Evolutionary conservation across 2,888 invertebrate genomes (phyloP).

Genomic region (Acrocera orbiculus): DNA sequence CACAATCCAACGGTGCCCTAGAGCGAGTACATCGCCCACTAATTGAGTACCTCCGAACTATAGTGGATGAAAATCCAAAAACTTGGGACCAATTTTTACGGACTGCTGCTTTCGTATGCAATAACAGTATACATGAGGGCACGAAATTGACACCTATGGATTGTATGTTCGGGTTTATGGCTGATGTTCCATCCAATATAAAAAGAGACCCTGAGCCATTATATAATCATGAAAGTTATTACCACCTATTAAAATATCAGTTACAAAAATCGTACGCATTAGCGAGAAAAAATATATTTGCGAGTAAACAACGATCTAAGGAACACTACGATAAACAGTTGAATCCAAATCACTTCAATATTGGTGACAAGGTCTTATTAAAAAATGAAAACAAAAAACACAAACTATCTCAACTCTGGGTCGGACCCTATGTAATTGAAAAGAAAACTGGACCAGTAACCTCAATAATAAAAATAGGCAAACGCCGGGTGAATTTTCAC

Average conservation of each 20-base stretch:
- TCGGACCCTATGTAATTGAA: too few relatives aligned
- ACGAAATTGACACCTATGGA: background rate
- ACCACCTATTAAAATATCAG: too few relatives aligned
- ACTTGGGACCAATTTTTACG: too few relatives aligned
- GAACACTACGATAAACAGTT: background rate
- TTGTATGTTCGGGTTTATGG: background rate
- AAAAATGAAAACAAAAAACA: too few relatives aligned
- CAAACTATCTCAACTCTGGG: too few relatives aligned
- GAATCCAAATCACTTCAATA: background rate
- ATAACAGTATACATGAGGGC: background rate
- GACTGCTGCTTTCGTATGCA: background rate
- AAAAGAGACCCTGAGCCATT: too few relatives aligned
- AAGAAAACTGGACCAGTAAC: too few relatives aligned
- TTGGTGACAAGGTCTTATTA: slow-evolving; percentile 1
- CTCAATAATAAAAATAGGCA: too few relatives aligned
- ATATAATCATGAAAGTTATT: too few relatives aligned
- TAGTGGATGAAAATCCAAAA: background rate
- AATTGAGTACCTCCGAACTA: background rate
- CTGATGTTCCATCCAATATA: background rate
- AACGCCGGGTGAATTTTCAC: too few relatives aligned
- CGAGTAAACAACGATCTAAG: slow-evolving; percentile 1
- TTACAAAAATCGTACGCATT: slow-evolving; percentile 1
- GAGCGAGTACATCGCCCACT: slow-evolving; percentile 1
- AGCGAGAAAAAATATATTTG: too few relatives aligned
- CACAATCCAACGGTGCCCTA: background rate